Percentiles rank a stretch among this genome's conserved stretches.
Evolutionary conservation across 2,113 vertebrate species (phyloP).

Genomic region (Myotis brandtii): DNA sequence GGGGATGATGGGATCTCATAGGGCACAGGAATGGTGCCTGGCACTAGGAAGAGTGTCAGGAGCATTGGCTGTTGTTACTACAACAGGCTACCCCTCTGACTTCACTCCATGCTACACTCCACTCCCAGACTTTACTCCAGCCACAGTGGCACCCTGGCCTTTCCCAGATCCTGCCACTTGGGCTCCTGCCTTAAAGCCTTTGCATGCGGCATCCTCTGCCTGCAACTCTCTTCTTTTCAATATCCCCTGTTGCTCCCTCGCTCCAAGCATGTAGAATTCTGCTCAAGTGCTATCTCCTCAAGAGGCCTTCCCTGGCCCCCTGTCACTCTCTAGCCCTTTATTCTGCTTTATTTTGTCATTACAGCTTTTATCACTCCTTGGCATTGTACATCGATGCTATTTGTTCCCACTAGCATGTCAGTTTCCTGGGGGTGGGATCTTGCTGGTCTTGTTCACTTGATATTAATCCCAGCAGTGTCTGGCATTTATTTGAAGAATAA

Average conservation of each 20-base stretch:
- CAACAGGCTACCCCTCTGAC: neutral
- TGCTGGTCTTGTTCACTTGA: neutral
- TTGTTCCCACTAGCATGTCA: neutral
- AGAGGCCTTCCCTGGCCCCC: neutral
- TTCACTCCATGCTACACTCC: neutral
- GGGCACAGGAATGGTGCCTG: neutral
- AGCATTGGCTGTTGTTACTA: neutral
- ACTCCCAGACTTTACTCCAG: neutral
- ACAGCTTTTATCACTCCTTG: neutral
- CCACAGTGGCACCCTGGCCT: neutral
- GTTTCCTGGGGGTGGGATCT: neutral
- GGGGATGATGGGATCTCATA: neutral
- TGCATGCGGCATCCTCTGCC: neutral
- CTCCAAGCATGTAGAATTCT: neutral
- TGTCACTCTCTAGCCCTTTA: neutral
- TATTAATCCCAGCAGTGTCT: neutral
- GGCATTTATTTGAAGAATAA: neutral
- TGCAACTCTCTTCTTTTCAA: neutral
- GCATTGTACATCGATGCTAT: accelerated
- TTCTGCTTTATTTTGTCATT: neutral
- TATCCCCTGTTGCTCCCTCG: neutral
- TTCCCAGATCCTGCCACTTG: neutral
- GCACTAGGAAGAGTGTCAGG: neutral
- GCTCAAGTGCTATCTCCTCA: neutral
- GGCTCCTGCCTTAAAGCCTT: neutral